Conservation (phyloP, 1,140 invertebrate species). For the Melipona quadrifasciata region DNA sequence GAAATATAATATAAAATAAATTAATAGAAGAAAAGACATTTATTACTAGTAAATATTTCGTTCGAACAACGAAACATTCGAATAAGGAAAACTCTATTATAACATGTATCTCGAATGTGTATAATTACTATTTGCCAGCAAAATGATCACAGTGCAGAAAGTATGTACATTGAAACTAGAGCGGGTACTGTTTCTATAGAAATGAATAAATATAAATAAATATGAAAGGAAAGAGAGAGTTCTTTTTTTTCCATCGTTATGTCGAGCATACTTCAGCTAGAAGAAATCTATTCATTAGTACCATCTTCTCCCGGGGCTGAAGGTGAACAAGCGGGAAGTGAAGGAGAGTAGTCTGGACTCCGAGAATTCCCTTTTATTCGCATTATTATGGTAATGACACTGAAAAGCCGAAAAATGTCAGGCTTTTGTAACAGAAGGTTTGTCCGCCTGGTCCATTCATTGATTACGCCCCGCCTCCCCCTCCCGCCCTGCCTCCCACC, state of each 20-base stretch:
- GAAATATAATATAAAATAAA: too few species aligned
- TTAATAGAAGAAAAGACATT: too few species aligned
- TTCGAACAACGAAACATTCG: too few species aligned
- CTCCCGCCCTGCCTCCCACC: neutral
- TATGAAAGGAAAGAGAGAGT: neutral
- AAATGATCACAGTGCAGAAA: neutral
- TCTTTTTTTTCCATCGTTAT: conserved; percentile 4
- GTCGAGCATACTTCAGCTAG: conserved; percentile 25
- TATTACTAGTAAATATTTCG: too few species aligned
- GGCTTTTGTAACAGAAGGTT: conserved; percentile 80
- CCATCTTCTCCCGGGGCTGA: conserved; percentile 41
- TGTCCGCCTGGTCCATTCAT: conserved; percentile 80
- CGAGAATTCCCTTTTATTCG: conserved; percentile 79
- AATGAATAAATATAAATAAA: conserved; percentile 34
- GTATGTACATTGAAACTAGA: neutral
- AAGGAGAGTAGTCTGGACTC: conserved; percentile 67
- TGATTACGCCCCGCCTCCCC: conserved; percentile 71
- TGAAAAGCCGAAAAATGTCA: conserved; percentile 78
- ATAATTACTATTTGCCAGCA: neutral
- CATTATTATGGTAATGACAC: conserved; percentile 81
- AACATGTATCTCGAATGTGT: neutral
- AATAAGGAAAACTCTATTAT: too few species aligned
- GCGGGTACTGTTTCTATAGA: neutral
- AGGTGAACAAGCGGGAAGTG: conserved; percentile 46
- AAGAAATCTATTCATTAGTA: conserved; percentile 52